Evolutionary conservation across 2,888 invertebrate species (phyloP), one percentile per base, ranked within the genome.

Genomic region (Dryococelus australis): DNA sequence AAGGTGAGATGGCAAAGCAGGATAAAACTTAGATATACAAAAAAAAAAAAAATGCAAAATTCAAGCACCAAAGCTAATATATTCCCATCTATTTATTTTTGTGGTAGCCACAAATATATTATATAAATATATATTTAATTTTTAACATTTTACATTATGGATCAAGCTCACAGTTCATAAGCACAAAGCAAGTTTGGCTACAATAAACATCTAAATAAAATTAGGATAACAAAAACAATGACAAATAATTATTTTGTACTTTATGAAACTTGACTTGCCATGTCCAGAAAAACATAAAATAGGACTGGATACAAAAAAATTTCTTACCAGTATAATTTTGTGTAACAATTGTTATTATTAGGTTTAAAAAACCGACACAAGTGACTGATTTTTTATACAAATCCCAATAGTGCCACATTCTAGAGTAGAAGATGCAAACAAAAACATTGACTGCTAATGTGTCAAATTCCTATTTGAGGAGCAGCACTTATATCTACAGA

Each of bases 71-170:
- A 28, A 43, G 43, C 35, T 35, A 83, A 43, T 43, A 83, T 43
- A 43, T 43, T 83, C 83, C 28, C 83, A 83, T 83, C 4, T 83
- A 28, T 83, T 83, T 83, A 83, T 83, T 83, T 83, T 83, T 35
- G 83, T 28, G 35, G 43, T 83, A 16, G 20, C 43, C 83, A 83
- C 83, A 83, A 80, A 80, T 13, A 80, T 27, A 24, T 27, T 83
- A 83, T 28, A 83, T 83, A 83, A 27, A 65, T 65, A 65, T 83
- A 43, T 83, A 83, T 83, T 83, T 35, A 83, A 83, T 83, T 83
- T 35, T 28, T 83, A 83, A 83, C 83, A 83, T 83, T 27, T 35
- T 83, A 83, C 43, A 83, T 13, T 43, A 28, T 80, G 80, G 9
- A 80, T 28, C n/a, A 26, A 83, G 35, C 83, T 83, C 83, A 80